These are phyloP conservation scores for Ophion costatus DNA, from an alignment of 2,888 invertebrate genomes.

Conservation along the genomic window DNA sequence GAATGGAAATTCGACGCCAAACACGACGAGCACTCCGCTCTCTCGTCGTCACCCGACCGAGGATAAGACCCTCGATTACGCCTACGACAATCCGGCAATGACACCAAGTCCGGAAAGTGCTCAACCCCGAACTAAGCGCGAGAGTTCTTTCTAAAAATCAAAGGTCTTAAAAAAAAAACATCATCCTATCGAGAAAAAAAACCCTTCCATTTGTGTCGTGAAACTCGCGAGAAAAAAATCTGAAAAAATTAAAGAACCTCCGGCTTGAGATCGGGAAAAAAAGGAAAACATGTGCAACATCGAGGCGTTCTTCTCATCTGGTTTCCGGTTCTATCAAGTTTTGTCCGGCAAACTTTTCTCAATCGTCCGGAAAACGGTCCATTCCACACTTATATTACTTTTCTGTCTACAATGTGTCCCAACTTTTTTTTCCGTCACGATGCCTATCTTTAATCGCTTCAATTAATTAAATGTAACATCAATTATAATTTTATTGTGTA, in stretches of 20 bases:
- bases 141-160: slow-evolving; percentile 77
- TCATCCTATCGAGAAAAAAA: background rate
- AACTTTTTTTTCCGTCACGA: background rate
- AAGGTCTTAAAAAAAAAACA: background rate
- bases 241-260: background rate
- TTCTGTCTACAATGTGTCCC: background rate
- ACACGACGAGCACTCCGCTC: slow-evolving; percentile 89
- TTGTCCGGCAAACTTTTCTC: no score
- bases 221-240: background rate
- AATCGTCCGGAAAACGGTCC: background rate
- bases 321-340: no score
- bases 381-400: background rate
- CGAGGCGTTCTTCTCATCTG: background rate
- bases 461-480: background rate
- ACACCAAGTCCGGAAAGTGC: slow-evolving; percentile 85
- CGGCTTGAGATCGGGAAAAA: background rate
- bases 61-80: slow-evolving; percentile 90
- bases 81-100: slow-evolving; percentile 92
- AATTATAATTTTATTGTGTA: slow-evolving; percentile 24
- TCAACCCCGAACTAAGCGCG: slow-evolving; percentile 76
- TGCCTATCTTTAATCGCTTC: background rate
- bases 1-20: slow-evolving; percentile 83
- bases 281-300: background rate
- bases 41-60: slow-evolving; percentile 91
- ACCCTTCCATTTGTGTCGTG: slow-evolving; percentile 4